Evolutionary conservation across 2,888 invertebrate genomes (phyloP).

Genomic region (Conops quadrifasciatus): DNA sequence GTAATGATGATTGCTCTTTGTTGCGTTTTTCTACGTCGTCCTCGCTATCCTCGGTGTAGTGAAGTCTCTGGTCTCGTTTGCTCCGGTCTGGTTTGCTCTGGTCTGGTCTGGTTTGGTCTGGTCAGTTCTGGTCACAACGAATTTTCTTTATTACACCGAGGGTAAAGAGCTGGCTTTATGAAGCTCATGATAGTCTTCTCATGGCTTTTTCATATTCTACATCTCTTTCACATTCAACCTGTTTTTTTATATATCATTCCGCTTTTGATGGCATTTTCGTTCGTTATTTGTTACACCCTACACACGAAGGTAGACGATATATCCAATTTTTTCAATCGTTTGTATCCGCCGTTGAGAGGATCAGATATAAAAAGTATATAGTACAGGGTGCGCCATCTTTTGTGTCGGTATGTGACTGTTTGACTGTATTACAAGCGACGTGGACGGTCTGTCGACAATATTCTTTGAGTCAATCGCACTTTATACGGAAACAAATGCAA

Average conservation of each 20-base stretch:
- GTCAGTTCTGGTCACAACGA: background rate
- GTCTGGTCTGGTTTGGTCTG: background rate
- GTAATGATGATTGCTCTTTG: conserved; percentile 45
- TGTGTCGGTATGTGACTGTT: too few species aligned
- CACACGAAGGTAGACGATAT: too few species aligned
- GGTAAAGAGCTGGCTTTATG: background rate
- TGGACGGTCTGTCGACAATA: too few species aligned
- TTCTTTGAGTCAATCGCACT: too few species aligned
- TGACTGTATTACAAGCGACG: too few species aligned
- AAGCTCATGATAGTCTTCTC: background rate
- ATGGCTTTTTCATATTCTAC: background rate
- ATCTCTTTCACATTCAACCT: background rate
- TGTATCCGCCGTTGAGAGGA: too few species aligned
- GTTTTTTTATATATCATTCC: background rate
- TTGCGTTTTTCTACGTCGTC: conserved; percentile 34
- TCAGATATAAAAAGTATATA: too few species aligned
- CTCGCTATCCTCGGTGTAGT: background rate
- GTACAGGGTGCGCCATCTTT: too few species aligned
- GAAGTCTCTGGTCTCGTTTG: background rate
- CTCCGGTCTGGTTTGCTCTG: background rate
- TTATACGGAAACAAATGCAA: too few species aligned
- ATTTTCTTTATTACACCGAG: background rate
- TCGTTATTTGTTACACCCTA: background rate
- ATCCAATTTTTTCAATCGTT: too few species aligned
- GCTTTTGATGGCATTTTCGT: background rate